These are phyloP conservation scores for Drosophila santomea DNA, from an alignment of 1,140 invertebrate genomes.

Conservation along the genomic window DNA sequence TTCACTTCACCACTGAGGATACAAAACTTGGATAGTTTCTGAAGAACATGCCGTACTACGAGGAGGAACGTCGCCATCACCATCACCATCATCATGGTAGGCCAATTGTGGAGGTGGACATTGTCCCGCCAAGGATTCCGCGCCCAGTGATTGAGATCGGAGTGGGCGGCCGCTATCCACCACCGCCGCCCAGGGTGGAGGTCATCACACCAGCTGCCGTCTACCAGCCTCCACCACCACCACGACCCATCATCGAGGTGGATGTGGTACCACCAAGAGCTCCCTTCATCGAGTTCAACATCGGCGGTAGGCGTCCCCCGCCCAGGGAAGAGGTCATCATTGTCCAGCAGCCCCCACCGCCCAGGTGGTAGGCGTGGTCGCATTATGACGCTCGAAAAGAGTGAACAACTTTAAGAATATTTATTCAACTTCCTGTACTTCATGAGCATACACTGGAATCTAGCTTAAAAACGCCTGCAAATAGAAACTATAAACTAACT, in stretches of 20 bases:
- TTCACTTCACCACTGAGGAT: slow-evolving; percentile 18
- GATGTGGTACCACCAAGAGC: slow-evolving; percentile 65
- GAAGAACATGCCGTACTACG: slow-evolving; percentile 63
- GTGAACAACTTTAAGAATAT: slow-evolving; percentile 16
- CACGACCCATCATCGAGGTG: slow-evolving; percentile 63
- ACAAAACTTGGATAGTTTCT: slow-evolving; percentile 13
- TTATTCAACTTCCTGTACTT: slow-evolving; percentile 1
- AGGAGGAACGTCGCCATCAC: slow-evolving; percentile 66
- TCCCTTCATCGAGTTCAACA: slow-evolving; percentile 69
- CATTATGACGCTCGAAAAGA: background rate
- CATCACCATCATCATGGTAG: slow-evolving; percentile 61
- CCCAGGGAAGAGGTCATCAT: slow-evolving; percentile 66
- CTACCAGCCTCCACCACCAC: slow-evolving; percentile 65
- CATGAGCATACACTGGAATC: slow-evolving; percentile 18
- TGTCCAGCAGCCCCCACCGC: slow-evolving; percentile 61
- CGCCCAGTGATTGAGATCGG: slow-evolving; percentile 68
- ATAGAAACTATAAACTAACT: background rate
- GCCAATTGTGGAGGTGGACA: slow-evolving; percentile 73
- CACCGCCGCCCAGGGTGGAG: slow-evolving; percentile 52
- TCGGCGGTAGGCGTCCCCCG: slow-evolving; percentile 62
- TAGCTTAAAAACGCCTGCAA: background rate
- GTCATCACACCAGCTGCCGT: slow-evolving; percentile 62
- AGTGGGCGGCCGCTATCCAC: slow-evolving; percentile 57
- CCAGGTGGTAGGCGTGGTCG: slow-evolving; percentile 54
- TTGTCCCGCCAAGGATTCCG: slow-evolving; percentile 62